Evolutionary conservation across 2,797 vertebrate genomes (phyloP), one percentile per base, ranked within the genome.

Genomic region (Echeneis naucrates): DNA sequence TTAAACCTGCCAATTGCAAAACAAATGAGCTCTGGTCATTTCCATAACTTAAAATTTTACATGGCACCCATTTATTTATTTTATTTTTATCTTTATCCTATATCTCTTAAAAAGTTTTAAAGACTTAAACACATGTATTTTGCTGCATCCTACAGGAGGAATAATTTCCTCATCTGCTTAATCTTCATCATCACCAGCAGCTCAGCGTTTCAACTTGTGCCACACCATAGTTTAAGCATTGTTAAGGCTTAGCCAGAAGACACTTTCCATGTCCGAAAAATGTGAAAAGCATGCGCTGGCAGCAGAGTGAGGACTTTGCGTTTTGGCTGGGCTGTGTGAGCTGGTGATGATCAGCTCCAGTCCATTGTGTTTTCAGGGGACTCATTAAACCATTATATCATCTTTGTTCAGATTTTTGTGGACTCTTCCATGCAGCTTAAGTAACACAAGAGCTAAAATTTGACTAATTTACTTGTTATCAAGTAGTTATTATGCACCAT

Each of bases 1-100:
- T 68, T 69, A 80, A 82, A 75, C 12, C 40, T 74, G 65, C 58
- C 55, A 50, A 72, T 74, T 45, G 51, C 68, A 75, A n/a, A n/a
- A 64, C 26, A 69, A 72, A 75, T 54, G 12, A 21, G 17, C 13
- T 61, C 30, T 3, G 51, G n/a, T 65, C 7, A 23, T 55, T 68
- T 53, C 27, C 8, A 35, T n/a, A 9, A 4, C 19, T 48, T 42
- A 24, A 48, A 58, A 2, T 48, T 55, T 40, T 16, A 23, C 24
- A 35, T 17, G 9, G 16, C 45, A 24, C 53, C 16, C 8, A 16
- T 21, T 35, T 38, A 38, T 38, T 11, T 9, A 37, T 37, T 37
- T 37, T 2, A 12, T 37, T 37, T 11, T 0, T 57, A 23, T 21
- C 55, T 2, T 10, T 19, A n/a, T n/a, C n/a, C n/a, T n/a, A n/a